Evolutionary conservation across 23 tunicate genomes (phyloP).

Genomic region (Clavelina lepadiformis): DNA sequence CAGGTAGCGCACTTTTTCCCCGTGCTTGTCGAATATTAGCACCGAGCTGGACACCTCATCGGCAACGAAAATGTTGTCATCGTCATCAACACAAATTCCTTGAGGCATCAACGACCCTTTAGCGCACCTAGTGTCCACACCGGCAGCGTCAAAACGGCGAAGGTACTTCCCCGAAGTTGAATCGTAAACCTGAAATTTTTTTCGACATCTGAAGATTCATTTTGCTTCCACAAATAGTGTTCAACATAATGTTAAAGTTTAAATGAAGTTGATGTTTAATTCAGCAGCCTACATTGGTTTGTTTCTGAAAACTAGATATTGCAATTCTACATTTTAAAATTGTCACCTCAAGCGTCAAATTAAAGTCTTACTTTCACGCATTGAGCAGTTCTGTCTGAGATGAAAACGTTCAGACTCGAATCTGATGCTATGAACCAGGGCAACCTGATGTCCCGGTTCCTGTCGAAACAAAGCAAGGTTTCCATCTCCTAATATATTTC

Average conservation of each 20-base stretch:
- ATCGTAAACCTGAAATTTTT: conserved; percentile 48
- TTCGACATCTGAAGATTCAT: not conserved
- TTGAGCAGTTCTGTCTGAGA: conserved; percentile 67
- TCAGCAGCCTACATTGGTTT: too few species aligned
- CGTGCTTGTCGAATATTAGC: conserved; percentile 51
- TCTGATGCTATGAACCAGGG: conserved; percentile 86
- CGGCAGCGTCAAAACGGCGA: conserved; percentile 45
- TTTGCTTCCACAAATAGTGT: too few species aligned
- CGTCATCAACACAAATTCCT: conserved; percentile 72
- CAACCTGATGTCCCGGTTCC: conserved; percentile 57
- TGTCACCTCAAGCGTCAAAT: not conserved
- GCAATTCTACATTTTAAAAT: not conserved
- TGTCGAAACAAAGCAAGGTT: conserved; percentile 7
- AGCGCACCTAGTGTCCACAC: conserved; percentile 41
- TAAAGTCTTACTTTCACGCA: conserved; percentile 47
- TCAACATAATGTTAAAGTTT: too few species aligned
- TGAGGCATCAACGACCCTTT: conserved; percentile 68
- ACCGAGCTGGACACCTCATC: conserved; percentile 42
- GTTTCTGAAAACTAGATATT: not conserved
- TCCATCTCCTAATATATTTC: not conserved
- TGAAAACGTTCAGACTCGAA: conserved; percentile 39
- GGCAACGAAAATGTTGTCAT: conserved; percentile 67
- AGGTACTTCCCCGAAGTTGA: conserved; percentile 27
- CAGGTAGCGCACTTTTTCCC: conserved; percentile 36
- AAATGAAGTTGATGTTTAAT: too few species aligned